Base-by-base conservation (phyloP, 92 coral and sea anemone species). In the Meandrina meandrites region DNA sequence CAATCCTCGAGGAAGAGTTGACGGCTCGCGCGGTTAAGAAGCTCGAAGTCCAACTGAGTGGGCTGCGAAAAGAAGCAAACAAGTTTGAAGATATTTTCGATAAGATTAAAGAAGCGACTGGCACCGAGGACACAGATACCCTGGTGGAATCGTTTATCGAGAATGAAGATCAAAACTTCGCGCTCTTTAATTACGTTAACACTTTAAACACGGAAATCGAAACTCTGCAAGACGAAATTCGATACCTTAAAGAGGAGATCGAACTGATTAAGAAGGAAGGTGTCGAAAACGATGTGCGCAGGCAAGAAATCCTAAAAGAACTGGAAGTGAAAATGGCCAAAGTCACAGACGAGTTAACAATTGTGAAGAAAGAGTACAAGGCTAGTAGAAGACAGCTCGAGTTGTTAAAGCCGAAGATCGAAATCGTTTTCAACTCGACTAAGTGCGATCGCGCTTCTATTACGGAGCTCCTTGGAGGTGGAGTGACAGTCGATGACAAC, bases 161-260 rank as follows among this genome's bases (percentile, higher is more conserved):
- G 79, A 93, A 91, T 27, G 99, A 97, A 75, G 99, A 97, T 92
- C 92, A 90, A 70, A 97, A 95, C 91, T 97, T 97, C 77, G 99
- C 98, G n/a, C 92, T 95, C 86, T 97, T 93, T 79, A 97, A 97
- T 87, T 97, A 95, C 53, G 94, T 97, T 54, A 97, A 93, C 75
- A 92, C 91, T 68, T 90, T 92, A 89, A 93, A 87, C 88, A 91
- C 95, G 70, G 99, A 97, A 81, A 92, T 93, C n/a, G 99, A 95
- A 79, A 79, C 79, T 57, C 89, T 93, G 18, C 95, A 97, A 81
- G 96, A 95, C 6, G 93, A 92, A n/a, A 95, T 92, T 78, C 87
- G 86, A 81, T 89, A 66, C 84, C 77, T 96, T n/a, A 92, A 88
- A 62, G 93, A 82, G 8, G 97, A 95, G 75, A 95, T 90, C 45